phyloP scores from a whole-genome alignment of 2,888 invertebrate species.

The Onthophagus sagittarius region DNA sequence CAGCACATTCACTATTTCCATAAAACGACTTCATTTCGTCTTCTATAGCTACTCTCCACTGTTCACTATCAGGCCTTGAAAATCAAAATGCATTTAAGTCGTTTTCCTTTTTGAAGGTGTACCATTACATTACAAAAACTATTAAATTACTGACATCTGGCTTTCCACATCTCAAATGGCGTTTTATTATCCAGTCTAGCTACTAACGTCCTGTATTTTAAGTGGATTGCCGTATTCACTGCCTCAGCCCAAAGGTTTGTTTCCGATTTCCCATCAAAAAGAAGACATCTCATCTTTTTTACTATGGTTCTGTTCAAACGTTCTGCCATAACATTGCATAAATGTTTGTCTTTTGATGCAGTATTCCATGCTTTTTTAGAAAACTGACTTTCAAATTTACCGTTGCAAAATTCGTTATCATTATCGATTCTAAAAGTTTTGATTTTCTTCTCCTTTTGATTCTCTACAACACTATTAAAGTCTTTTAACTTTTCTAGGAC shows the following conservation, averaged over 20 bases:
- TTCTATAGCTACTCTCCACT: too few relatives aligned
- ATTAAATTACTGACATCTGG: constrained; percentile 36
- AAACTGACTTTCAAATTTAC: constrained; percentile 30
- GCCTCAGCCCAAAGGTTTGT: constrained; percentile 30
- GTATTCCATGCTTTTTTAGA: constrained; percentile 33
- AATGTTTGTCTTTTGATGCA: constrained; percentile 34
- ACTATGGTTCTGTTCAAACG: constrained; percentile 31
- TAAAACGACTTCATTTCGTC: too few relatives aligned
- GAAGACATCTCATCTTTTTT: constrained; percentile 30
- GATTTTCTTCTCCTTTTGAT: constrained; percentile 23
- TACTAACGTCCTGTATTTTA: constrained; percentile 28
- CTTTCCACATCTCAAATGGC: constrained; percentile 39
- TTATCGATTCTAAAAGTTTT: constrained; percentile 29
- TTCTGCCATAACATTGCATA: constrained; percentile 32
- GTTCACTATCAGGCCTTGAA: too few relatives aligned
- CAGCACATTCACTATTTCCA: too few relatives aligned
- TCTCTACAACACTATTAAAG: constrained; percentile 29
- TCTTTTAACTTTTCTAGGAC: constrained; percentile 31
- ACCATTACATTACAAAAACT: constrained; percentile 38
- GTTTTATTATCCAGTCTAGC: constrained; percentile 30
- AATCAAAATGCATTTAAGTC: constrained; percentile 37
- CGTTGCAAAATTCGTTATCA: constrained; percentile 28
- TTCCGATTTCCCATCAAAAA: constrained; percentile 24
- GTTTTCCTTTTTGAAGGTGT: constrained; percentile 36
- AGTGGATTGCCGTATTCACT: constrained; percentile 31